A percentile compares a stretch with the other conserved stretches of the same genome.
Evolutionary conservation across 1,140 invertebrate genomes (phyloP).

Genomic region (Psix sp.): DNA sequence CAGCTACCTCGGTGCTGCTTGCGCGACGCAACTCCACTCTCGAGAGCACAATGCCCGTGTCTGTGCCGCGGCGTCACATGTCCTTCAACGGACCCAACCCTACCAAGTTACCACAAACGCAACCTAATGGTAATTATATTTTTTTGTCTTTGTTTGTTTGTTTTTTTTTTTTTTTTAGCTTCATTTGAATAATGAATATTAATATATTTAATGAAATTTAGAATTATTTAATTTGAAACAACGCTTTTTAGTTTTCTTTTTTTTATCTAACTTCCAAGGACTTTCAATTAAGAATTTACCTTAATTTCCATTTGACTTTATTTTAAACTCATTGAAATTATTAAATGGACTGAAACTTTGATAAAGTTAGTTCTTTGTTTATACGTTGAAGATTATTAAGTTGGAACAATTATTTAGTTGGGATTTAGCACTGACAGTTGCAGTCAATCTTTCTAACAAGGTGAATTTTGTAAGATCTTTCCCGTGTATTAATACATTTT

Average conservation of each 20-base stretch:
- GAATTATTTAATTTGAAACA: no score
- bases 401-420: conserved; percentile 33
- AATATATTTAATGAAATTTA: no score
- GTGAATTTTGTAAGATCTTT: conserved; percentile 44
- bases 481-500: conserved; percentile 10
- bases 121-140: conserved; percentile 72
- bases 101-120: conserved; percentile 69
- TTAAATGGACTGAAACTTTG: no score
- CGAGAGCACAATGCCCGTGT: conserved; percentile 65
- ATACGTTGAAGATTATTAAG: no score
- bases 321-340: no score
- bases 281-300: no score
- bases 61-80: conserved; percentile 71
- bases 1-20: conserved; percentile 68
- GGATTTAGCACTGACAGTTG: conserved; percentile 48
- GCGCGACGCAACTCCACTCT: conserved; percentile 74
- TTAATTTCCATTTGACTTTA: no score
- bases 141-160: not conserved
- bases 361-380: no score
- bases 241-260: no score
- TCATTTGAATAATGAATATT: no score
- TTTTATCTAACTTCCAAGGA: no score
- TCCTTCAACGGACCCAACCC: conserved; percentile 76
- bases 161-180: not conserved
- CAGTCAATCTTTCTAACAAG: conserved; percentile 45